Conservation (phyloP, 2,113 vertebrate genomes). For the Leiothrix lutea region DNA sequence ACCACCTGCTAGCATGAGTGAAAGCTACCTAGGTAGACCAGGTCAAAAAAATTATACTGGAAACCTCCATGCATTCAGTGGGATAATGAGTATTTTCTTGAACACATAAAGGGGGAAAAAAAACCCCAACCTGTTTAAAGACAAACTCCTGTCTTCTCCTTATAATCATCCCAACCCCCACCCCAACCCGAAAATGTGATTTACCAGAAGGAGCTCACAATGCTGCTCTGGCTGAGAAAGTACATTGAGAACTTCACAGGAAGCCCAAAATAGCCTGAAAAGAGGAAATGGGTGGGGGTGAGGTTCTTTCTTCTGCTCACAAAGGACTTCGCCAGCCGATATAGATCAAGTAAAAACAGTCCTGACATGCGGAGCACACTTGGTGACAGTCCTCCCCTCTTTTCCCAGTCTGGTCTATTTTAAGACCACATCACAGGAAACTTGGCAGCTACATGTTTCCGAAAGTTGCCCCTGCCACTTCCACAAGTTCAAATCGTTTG, state of each 20-base stretch:
- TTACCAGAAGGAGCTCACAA: constrained; percentile 64
- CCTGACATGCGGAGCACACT: constrained; percentile 57
- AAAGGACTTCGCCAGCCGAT: constrained; percentile 65
- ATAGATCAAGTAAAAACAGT: constrained; percentile 67
- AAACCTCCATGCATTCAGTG: not conserved
- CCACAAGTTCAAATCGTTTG: constrained; percentile 63
- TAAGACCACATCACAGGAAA: constrained; percentile 74
- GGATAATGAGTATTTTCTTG: not conserved
- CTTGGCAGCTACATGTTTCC: constrained; percentile 77
- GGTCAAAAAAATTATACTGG: not conserved
- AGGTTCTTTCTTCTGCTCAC: constrained; percentile 69
- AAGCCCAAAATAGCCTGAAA: constrained; percentile 63
- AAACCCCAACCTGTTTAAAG: not conserved
- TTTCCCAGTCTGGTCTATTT: constrained; percentile 79
- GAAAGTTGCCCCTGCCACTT: constrained; percentile 73
- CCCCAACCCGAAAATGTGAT: constrained; percentile 31
- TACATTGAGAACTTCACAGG: constrained; percentile 62
- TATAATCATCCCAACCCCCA: not conserved
- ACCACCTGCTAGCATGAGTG: not conserved
- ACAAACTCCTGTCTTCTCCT: not conserved
- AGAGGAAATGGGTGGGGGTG: constrained; percentile 69
- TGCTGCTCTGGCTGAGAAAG: constrained; percentile 61
- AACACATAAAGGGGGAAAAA: not conserved
- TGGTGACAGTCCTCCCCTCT: constrained; percentile 70
- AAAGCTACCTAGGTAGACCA: not conserved